A percentile compares a stretch with the other conserved stretches of the same genome.
These are phyloP conservation scores for Heliconius cydno DNA, from an alignment of 2,888 invertebrate genomes.

Conservation along the genomic window DNA sequence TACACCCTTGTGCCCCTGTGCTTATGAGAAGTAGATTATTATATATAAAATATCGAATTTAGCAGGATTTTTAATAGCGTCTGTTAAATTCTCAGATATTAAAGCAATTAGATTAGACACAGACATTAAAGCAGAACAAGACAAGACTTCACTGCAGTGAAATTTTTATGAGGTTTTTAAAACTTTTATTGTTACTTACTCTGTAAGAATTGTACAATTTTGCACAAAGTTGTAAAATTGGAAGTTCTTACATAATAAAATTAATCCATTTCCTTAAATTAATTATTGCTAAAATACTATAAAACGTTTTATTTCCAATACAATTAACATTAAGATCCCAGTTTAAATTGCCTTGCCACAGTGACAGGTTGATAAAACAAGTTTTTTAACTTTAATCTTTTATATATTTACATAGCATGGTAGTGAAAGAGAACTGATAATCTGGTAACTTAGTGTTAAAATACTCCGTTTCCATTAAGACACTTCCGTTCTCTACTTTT, in stretches of 20 bases:
- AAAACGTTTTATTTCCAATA: constrained; percentile 1
- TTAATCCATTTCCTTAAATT: no score
- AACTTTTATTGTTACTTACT: no score
- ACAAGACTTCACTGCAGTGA: no score
- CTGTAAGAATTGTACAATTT: no score
- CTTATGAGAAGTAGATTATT: background rate
- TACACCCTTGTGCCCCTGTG: background rate
- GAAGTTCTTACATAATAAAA: no score
- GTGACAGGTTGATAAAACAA: background rate
- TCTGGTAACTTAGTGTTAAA: no score
- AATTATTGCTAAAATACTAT: no score
- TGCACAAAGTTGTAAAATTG: no score
- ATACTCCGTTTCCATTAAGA: no score
- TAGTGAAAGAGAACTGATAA: no score
- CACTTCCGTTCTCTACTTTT: no score
- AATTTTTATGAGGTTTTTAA: no score
- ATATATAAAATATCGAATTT: background rate
- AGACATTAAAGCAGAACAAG: background rate
- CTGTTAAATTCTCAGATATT: background rate
- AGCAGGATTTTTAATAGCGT: background rate
- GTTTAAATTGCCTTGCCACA: background rate
- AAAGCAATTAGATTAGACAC: background rate
- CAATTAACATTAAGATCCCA: background rate
- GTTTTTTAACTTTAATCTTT: background rate
- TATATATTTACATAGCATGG: background rate